Base-by-base conservation (phyloP, 2,797 vertebrate species). In the Harpagifer antarcticus region DNA sequence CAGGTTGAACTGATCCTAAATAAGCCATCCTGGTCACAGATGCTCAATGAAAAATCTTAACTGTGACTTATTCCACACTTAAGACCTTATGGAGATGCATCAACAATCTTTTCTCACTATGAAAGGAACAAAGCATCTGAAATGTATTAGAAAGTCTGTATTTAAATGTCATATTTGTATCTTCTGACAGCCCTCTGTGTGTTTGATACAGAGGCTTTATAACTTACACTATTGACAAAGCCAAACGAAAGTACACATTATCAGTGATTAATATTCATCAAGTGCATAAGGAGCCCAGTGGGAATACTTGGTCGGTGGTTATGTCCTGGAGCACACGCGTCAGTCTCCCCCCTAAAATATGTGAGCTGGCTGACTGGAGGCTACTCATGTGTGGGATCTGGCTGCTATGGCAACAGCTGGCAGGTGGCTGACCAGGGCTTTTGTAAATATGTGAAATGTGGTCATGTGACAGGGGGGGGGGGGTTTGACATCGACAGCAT, bases 351-450 rank as follows among this genome's bases (percentile, higher is more conserved):
- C 43, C 13, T 9, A 17, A 82, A 83, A 86, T 72, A 72, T 80
- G 74, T 78, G 72, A 81, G 48, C 70, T 68, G 58, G 44, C 78
- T 85, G 82, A 87, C 66, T 58, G 70, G 79, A 74, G 57, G 53
- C 78, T 76, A 80, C 75, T 86, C 55, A 71, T 82, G 81, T 82
- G 88, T 89, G 83, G 85, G 89, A 89, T 86, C 73, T 72, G 69
- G 90, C 88, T 94, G 88, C 93, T 83, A 94, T 94, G 89, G 89
- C 87, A 94, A 94, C 93, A 86, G 62, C 79, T 84, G 79, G 74
- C 81, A 86, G 87, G 86, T 83, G 83, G 88, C 16, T 43, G 84
- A 74, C 84, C 58, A 15, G 84, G 76, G 66, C 70, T 85, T 91
- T 72, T 77, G 84, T 87, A 80, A 92, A 93, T 86, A 85, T 79